phyloP scores from a whole-genome alignment of 35 echinoderm and acorn worm genomes.

The Heliocidaris erythrogramma region DNA sequence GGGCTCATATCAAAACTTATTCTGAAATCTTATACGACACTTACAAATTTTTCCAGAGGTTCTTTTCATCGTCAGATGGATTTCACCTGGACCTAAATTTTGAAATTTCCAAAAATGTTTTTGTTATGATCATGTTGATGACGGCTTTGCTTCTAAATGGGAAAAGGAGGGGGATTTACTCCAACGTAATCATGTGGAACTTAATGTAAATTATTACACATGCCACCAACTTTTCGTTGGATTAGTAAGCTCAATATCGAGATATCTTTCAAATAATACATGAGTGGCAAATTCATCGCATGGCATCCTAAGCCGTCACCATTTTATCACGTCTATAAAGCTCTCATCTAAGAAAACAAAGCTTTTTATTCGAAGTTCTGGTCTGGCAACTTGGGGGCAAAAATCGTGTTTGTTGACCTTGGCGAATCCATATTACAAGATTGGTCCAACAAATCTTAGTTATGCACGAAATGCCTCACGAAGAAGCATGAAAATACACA shows the following conservation, averaged over 20 bases:
- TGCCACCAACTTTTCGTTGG: not conserved
- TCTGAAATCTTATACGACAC: no score
- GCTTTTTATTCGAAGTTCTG: not conserved
- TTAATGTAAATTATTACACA: not conserved
- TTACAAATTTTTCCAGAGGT: no score
- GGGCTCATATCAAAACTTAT: no score
- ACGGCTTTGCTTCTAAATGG: not conserved
- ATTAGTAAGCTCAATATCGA: not conserved
- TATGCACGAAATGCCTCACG: not conserved
- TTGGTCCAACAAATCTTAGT: conserved; percentile 17
- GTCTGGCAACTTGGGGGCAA: not conserved
- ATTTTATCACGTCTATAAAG: conserved; percentile 2
- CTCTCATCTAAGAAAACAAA: conserved; percentile 11
- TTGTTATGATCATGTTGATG: not conserved
- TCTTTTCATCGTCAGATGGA: no score
- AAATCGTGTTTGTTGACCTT: not conserved
- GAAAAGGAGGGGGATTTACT: not conserved
- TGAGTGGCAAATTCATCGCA: not conserved
- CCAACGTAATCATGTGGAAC: not conserved
- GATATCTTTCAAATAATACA: not conserved
- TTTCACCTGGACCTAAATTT: no score
- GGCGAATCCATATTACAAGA: not conserved
- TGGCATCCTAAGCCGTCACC: not conserved
- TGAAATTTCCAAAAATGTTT: not conserved
- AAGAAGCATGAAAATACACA: conserved; percentile 4